Evolutionary conservation across 2,113 vertebrate genomes (phyloP), one percentile per base, ranked within the genome.

Genomic region (Scortum barcoo): DNA sequence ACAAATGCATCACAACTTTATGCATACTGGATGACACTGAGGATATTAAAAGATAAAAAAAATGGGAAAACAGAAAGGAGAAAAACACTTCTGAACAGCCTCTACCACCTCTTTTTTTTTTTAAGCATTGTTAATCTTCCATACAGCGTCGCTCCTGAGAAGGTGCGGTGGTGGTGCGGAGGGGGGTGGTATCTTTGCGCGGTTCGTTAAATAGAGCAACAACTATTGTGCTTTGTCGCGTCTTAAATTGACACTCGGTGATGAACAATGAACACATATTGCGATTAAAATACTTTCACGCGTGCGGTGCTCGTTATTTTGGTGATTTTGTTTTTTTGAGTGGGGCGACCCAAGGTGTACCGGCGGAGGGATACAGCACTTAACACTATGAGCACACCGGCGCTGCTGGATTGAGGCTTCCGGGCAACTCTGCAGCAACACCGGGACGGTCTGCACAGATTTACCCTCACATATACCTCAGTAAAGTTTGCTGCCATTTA

Each of bases 311-410:
- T 38, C 4, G 1, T 8, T n/a, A 14, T 60, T 30, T 30, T 38
- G 40, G 16, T 14, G 33, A 17, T 7, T 38, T 16, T 14, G 33
- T 14, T 7, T 38, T 16, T 11, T 2, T 17, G 17, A 44, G 46
- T 67, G 36, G 69, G 71, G 70, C 48, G 71, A 57, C 75, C 54
- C 51, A 22, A 40, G 28, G 33, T 28, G 62, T 24, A 51, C 19
- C 7, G 22, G 92, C 91, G 93, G 90, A 93, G n/a, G 90, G 90
- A 92, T 91, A 92, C 72, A 14, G 4, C 8, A 22, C 30, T 48
- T 30, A 44, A 30, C 73, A 42, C 17, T n/a, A n/a, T n/a, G n/a
- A 80, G 36, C 67, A 33, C 77, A 24, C 72, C 19, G 53, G 77
- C 61, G 62, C 63, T 30, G 44, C 44, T 84, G 67, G 65, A 65